phyloP scores from a whole-genome alignment of 2,888 invertebrate genomes.

The Phengaris alcon region DNA sequence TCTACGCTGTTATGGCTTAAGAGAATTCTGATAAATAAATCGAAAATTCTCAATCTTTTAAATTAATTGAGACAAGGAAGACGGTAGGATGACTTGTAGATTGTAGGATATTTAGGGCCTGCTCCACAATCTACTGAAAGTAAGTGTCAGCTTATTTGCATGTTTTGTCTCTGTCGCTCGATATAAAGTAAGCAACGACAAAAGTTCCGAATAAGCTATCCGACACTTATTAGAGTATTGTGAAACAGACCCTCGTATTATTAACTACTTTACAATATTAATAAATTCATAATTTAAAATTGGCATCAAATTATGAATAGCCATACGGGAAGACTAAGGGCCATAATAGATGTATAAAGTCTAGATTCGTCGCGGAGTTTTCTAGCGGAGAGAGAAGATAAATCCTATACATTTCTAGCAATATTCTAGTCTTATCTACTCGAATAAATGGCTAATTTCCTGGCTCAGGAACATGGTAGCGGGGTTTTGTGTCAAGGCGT shows the following conservation, averaged over 20 bases:
- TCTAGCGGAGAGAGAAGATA: conserved; percentile 8
- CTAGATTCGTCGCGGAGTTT: conserved; percentile 8
- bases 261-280: conserved; percentile 14
- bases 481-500: conserved; percentile 14
- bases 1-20: not conserved
- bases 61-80: not conserved
- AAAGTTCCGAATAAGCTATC: too few relatives aligned
- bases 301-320: not conserved
- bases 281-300: conserved; percentile 13
- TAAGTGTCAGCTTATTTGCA: too few relatives aligned
- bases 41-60: not conserved
- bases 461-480: conserved; percentile 6
- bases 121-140: too few relatives aligned
- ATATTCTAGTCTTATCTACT: not conserved
- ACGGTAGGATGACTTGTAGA: not conserved
- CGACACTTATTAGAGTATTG: too few relatives aligned
- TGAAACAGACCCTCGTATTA: not conserved
- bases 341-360: conserved; percentile 1
- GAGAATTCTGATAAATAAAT: not conserved
- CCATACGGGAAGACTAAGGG: conserved; percentile 7
- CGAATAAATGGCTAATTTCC: not conserved
- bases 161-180: too few relatives aligned
- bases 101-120: not conserved
- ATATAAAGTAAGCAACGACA: too few relatives aligned
- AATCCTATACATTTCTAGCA: not conserved